Evolutionary conservation across 2,888 invertebrate species (phyloP), one percentile per base, ranked within the genome.

Genomic region (Drepana falcataria): DNA sequence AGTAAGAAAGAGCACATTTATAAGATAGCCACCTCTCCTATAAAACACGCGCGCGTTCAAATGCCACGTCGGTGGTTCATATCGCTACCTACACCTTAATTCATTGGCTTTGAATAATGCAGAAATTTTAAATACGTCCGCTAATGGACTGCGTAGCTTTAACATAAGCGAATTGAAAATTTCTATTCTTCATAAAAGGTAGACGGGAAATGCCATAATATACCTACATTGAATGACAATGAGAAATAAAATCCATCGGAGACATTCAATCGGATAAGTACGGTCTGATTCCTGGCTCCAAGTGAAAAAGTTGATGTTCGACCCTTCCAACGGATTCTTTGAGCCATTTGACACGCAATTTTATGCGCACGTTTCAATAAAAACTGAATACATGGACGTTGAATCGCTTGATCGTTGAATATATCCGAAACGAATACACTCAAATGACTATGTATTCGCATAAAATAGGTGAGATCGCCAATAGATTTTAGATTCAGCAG

Each of bases 281-380:
- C 69, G 75, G 75, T 74, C 61, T 62, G 64, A 69, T 65, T 67
- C 65, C 62, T 65, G 61, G 63, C 61, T 58, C 59, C 57, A 56
- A 57, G 48, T 52, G 60, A 62, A 64, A 68, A 71, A 64, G 58
- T 65, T 60, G 55, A 37, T 53, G 48, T 40, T 49, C 49, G 49
- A 52, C 51, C 52, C 51, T 52, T 52, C 52, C 52, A 65, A 63
- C 61, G 73, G 70, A 75, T 80, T 75, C 73, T 60, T 66, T 66
- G 68, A 70, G 65, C 70, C 78, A 79, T 83, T 82, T 79, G 73
- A 80, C 77, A 75, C 77, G 70, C 75, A 68, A 72, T 81, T 85
- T 84, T 82, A 85, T 77, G 79, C 74, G 71, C 64, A 70, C 66
- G 72, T 76, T 82, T 80, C 83, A 78, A 85, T 83, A 81, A 79